A percentile compares a stretch with the other conserved stretches of the same genome.
Evolutionary conservation across 2,888 invertebrate species (phyloP).

Genomic region (Coronaproctus castanopsis): DNA sequence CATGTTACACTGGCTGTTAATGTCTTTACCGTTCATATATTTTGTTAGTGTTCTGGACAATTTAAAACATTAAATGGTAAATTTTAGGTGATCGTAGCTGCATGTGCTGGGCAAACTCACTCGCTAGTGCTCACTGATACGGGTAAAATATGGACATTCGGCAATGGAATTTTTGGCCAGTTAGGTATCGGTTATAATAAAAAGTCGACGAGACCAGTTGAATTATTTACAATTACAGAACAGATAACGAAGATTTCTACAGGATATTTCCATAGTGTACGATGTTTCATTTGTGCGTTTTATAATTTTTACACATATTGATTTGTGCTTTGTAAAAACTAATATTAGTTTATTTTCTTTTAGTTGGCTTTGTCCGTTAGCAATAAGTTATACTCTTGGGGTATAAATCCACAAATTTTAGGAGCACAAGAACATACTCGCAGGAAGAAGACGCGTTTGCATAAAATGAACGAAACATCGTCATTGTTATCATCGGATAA

Average conservation of each 20-base stretch:
- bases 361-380: constrained; percentile 44
- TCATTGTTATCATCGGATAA: too few species aligned
- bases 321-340: not conserved
- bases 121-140: constrained; percentile 42
- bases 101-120: constrained; percentile 50
- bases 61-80: not conserved
- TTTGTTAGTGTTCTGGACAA: not conserved
- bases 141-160: constrained; percentile 47
- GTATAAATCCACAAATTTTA: constrained; percentile 52
- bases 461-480: not conserved
- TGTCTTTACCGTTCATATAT: too few species aligned
- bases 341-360: constrained; percentile 20
- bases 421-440: constrained; percentile 42
- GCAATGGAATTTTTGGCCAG: constrained; percentile 61
- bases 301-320: not conserved
- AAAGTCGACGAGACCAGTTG: constrained; percentile 38
- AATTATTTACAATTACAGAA: constrained; percentile 33
- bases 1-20: too few species aligned
- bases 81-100: constrained; percentile 22
- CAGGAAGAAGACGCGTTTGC: not conserved
- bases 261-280: constrained; percentile 58
- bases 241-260: constrained; percentile 34
- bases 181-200: constrained; percentile 37
- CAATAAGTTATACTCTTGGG: constrained; percentile 52
- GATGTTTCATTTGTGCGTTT: constrained; percentile 21